A percentile compares a stretch with the other conserved stretches of the same genome.
Evolutionary conservation across 2,888 invertebrate genomes (phyloP).

Genomic region (Opisthograptis luteolata): DNA sequence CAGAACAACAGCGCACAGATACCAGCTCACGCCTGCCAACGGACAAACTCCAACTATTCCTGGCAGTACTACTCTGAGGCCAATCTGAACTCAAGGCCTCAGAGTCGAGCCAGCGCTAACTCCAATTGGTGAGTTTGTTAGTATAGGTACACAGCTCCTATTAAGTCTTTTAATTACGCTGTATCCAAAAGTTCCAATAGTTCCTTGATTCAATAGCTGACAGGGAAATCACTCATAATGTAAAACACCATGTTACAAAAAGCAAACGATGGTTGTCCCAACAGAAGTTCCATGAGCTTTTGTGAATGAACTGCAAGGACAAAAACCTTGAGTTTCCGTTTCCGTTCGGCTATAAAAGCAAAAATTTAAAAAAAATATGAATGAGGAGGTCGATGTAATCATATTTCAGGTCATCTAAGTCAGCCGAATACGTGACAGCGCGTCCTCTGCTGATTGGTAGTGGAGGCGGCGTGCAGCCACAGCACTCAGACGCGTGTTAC

Average conservation of each 20-base stretch:
- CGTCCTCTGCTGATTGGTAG: conserved; percentile 42
- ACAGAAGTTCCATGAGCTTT: too few species aligned
- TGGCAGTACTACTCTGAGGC: conserved; percentile 88
- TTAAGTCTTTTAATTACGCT: too few species aligned
- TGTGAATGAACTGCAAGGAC: too few species aligned
- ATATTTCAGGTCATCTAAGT: conserved; percentile 51
- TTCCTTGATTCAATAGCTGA: too few species aligned
- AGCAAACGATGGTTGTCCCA: too few species aligned
- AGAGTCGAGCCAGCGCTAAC: conserved; percentile 67
- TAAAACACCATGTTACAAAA: too few species aligned
- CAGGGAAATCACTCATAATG: too few species aligned
- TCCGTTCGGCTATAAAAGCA: too few species aligned
- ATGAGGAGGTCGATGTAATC: too few species aligned
- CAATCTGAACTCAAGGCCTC: conserved; percentile 75
- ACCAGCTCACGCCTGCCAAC: conserved; percentile 67
- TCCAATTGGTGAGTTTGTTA: conserved; percentile 62
- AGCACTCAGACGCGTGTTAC: conserved; percentile 70
- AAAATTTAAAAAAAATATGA: too few species aligned
- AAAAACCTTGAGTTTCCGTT: too few species aligned
- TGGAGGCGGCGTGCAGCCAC: conserved; percentile 53
- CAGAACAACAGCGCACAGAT: conserved; percentile 57
- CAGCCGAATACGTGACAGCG: conserved; percentile 65
- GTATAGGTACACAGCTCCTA: not conserved
- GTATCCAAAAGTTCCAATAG: too few species aligned
- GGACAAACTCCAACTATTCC: conserved; percentile 75